A percentile compares a stretch with the other conserved stretches of the same genome.
These are phyloP conservation scores for Actinopyga echinites DNA, from an alignment of 53 echinoderm and acorn worm species.

Conservation along the genomic window DNA sequence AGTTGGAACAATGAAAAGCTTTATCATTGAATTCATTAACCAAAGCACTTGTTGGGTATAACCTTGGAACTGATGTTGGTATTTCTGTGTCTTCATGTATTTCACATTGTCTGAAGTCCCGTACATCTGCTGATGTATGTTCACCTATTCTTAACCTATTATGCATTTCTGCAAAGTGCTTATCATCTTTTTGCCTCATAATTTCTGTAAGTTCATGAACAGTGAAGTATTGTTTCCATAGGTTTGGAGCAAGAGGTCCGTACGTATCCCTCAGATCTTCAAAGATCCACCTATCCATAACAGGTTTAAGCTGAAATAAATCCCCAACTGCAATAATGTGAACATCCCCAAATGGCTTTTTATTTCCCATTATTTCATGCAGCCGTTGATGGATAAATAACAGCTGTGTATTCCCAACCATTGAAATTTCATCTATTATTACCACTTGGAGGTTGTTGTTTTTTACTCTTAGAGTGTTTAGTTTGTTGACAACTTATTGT, in stretches of 20 bases:
- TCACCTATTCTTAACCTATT: slow-evolving; percentile 40
- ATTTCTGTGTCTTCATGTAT: not conserved
- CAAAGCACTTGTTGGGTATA: slow-evolving; percentile 40
- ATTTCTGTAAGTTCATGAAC: slow-evolving; percentile 34
- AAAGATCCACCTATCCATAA: slow-evolving; percentile 45
- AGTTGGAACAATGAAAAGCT: not conserved
- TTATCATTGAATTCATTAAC: slow-evolving; percentile 8
- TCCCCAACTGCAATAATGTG: slow-evolving; percentile 42
- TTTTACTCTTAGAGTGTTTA: slow-evolving; percentile 35
- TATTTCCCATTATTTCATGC: not conserved
- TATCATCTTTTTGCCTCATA: slow-evolving; percentile 44
- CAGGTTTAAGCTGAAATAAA: too few relatives aligned
- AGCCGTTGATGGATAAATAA: slow-evolving; percentile 5
- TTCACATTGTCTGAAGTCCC: not conserved
- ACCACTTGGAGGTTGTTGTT: slow-evolving; percentile 8
- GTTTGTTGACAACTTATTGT: not conserved
- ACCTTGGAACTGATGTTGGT: not conserved
- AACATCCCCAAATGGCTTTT: slow-evolving; percentile 30
- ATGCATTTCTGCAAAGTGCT: slow-evolving; percentile 29
- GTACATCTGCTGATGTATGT: slow-evolving; percentile 8
- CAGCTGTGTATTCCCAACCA: slow-evolving; percentile 26
- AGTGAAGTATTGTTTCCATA: slow-evolving; percentile 39
- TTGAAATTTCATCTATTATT: slow-evolving; percentile 47
- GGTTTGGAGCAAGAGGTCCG: slow-evolving; percentile 20
- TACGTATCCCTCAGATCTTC: not conserved